Percentiles rank a stretch among this genome's conserved stretches.
phyloP scores from a whole-genome alignment of 2,113 vertebrate species.

The Acinonyx jubatus region DNA sequence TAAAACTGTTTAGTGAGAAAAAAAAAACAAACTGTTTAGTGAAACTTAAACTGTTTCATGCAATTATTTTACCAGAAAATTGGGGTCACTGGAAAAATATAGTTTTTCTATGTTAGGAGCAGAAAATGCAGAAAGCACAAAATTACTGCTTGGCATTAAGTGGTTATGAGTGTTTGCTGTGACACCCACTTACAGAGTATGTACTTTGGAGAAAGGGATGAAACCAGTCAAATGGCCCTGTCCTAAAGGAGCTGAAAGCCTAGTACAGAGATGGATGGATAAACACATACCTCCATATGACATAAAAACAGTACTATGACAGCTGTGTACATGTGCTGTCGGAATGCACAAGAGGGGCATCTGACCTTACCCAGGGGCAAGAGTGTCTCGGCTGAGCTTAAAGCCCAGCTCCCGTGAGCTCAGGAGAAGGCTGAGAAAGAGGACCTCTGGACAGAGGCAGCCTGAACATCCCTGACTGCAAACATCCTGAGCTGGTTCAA shows the following conservation, averaged over 20 bases:
- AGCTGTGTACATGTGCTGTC: neutral
- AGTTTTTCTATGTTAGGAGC: neutral
- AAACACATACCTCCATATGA: neutral
- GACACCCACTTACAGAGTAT: neutral
- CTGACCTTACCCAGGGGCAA: neutral
- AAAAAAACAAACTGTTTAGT: neutral
- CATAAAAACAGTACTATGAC: neutral
- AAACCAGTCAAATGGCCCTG: neutral
- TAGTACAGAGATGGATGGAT: neutral
- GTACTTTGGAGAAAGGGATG: neutral
- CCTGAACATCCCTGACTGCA: neutral
- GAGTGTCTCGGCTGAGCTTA: neutral
- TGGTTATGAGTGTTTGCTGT: neutral
- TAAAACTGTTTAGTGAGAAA: neutral
- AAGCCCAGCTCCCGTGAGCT: neutral
- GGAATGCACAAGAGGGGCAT: neutral
- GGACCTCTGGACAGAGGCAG: neutral
- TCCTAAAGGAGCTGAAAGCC: neutral
- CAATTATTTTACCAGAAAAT: neutral
- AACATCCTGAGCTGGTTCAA: neutral
- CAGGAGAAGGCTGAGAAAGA: neutral
- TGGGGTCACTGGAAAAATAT: neutral
- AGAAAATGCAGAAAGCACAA: conserved; percentile 18
- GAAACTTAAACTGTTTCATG: neutral
- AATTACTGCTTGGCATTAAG: neutral